These are phyloP conservation scores for Scolopax mira DNA, from an alignment of 2,113 vertebrate species.

Conservation along the genomic window DNA sequence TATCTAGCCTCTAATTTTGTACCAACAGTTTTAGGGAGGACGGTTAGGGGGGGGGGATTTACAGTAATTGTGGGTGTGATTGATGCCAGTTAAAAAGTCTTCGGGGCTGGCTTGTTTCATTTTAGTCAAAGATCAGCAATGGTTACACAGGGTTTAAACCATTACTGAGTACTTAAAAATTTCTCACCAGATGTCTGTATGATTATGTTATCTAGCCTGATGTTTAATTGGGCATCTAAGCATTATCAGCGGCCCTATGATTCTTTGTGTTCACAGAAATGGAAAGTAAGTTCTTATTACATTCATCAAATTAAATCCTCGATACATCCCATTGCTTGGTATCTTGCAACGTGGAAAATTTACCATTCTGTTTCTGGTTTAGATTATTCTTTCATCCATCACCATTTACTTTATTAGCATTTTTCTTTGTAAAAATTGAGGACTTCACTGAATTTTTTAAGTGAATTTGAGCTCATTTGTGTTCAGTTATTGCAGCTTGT, in stretches of 20 bases:
- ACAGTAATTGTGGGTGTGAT: background rate
- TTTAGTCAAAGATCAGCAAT: conserved; percentile 11
- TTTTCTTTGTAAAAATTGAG: background rate
- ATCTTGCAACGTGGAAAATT: background rate
- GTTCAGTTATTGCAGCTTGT: background rate
- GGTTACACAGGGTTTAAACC: conserved; percentile 1
- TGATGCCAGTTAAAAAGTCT: conserved; percentile 6
- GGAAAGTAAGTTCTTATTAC: conserved; percentile 8
- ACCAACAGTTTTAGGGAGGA: background rate
- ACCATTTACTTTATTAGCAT: background rate
- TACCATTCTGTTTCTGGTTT: background rate
- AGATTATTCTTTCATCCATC: background rate
- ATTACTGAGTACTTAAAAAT: background rate
- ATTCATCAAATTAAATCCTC: background rate
- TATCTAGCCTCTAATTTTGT: background rate
- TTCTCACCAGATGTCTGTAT: conserved; percentile 1
- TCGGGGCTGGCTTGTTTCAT: background rate
- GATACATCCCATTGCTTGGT: background rate
- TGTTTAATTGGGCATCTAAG: conserved; percentile 14
- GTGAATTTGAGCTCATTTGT: background rate
- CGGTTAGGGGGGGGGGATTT: accelerated
- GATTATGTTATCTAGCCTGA: conserved; percentile 5
- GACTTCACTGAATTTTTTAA: background rate
- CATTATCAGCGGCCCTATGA: background rate
- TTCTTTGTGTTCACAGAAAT: background rate